A percentile compares a stretch with the other conserved stretches of the same genome.
phyloP scores from a whole-genome alignment of 2,113 vertebrate species.

The Hyperopisus bebe region DNA sequence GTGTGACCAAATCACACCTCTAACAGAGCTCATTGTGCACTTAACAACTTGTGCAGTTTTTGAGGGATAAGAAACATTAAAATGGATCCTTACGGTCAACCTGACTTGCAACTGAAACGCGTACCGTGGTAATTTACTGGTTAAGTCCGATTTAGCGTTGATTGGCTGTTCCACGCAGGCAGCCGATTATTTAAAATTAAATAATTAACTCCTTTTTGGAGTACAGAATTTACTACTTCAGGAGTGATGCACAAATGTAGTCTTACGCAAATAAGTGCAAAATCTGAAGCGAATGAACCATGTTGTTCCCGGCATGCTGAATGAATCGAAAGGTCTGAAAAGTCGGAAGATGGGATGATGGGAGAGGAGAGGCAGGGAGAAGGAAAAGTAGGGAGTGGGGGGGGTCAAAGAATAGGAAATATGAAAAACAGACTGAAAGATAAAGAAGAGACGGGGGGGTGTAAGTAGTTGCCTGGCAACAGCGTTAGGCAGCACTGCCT shows the following conservation, averaged over 20 bases:
- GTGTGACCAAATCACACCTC: neutral
- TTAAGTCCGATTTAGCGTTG: neutral
- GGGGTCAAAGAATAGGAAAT: conserved; percentile 16
- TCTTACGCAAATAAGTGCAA: neutral
- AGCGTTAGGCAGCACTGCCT: conserved; percentile 22
- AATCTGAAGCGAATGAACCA: neutral
- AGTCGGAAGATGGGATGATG: conserved; percentile 4
- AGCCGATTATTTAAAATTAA: neutral
- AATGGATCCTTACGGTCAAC: neutral
- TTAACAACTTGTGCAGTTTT: neutral
- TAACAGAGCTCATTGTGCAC: neutral
- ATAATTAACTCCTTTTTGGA: neutral
- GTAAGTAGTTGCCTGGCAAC: conserved; percentile 25
- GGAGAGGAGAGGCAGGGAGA: neutral
- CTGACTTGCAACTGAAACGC: neutral
- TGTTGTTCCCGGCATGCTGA: neutral
- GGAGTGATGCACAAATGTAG: neutral
- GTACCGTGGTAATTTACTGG: neutral
- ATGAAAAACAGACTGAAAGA: conserved; percentile 18
- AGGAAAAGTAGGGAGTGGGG: neutral
- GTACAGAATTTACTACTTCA: neutral
- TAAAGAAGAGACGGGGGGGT: neutral
- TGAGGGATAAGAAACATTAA: neutral
- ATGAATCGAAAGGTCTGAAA: conserved; percentile 12
- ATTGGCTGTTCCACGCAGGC: neutral